Evolutionary conservation across 2,888 invertebrate genomes (phyloP), one percentile per base, ranked within the genome.

Genomic region (Adineta ricciae): DNA sequence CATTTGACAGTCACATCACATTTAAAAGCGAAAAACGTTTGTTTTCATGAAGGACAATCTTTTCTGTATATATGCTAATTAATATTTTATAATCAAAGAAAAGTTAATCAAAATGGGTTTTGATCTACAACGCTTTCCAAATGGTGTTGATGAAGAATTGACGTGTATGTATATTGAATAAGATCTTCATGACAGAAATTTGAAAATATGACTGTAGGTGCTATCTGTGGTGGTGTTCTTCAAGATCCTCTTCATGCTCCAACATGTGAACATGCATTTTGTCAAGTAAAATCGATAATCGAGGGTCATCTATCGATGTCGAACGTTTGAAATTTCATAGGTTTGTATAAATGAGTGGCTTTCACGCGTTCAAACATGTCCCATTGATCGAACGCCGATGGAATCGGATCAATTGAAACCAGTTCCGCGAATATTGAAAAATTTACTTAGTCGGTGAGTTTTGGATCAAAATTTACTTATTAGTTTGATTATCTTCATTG

Each of bases 21-120:
- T 46, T 46, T 46, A 8, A 7, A 50, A 50, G 11, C 50, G 19
- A 27, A 64, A 64, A 16, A 27, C 16, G 32, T 1, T 5, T 16
- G 14, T 64, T 64, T 64, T 11, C 16, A 32, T 19, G 64, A 64
- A 36, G 64, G 32, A 64, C 32, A 32, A 32, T 16, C 4, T 19
- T 64, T 32, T 21, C 24, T 52, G 21, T 21, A 52, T 3, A 52
- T 52, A 21, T 52, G 19, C 52, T 21, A 52, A 52, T 52, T 50
- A 50, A 50, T 50, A 16, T 50, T 50, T 16, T 5, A 9, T 16
- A 64, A 32, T 1, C 14, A 19, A 64, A 64, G n/a, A n/a, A n/a
- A n/a, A n/a, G n/a, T n/a, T n/a, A n/a, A n/a, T n/a, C n/a, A n/a
- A 64, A 16, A 97, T 97, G 97, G 97, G 97, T 89, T 97, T 94